Conservation (phyloP, 1,140 invertebrate genomes). For the Brachionus plicatilis region DNA sequence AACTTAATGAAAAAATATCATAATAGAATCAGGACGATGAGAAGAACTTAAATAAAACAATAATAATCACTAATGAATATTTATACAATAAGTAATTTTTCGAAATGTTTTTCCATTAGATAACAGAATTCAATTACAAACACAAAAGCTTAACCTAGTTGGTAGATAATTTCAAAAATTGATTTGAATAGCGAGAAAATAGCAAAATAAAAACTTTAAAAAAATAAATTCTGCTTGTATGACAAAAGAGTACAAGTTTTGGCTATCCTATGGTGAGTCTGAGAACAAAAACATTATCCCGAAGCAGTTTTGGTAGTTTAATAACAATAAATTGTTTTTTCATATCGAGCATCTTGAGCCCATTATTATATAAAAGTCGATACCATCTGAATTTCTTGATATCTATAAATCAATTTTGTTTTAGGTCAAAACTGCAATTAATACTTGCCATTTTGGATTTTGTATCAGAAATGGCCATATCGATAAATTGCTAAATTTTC, state of each 20-base stretch:
- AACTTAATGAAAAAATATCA: too few species aligned
- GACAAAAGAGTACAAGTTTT: not conserved
- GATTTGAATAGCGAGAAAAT: not conserved
- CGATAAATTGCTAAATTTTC: not conserved
- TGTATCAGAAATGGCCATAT: not conserved
- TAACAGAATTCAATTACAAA: not conserved
- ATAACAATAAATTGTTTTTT: not conserved
- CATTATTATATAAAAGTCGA: constrained; percentile 20
- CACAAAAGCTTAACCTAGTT: constrained; percentile 11
- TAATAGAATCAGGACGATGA: not conserved
- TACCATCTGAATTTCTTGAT: not conserved
- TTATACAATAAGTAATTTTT: not conserved
- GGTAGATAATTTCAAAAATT: not conserved
- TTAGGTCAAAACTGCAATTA: constrained; percentile 24
- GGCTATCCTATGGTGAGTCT: not conserved
- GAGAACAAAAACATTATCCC: not conserved
- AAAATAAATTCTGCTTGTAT: not conserved
- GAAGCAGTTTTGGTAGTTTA: not conserved
- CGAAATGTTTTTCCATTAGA: constrained; percentile 4
- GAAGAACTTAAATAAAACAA: not conserved
- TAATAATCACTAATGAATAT: not conserved
- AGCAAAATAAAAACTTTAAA: not conserved
- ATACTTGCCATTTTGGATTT: constrained; percentile 8
- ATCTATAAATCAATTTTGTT: constrained; percentile 30
- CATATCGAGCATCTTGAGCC: constrained; percentile 7